These are phyloP conservation scores for Oncorhynchus kisutch DNA, from an alignment of 2,113 vertebrate species.

Conservation along the genomic window DNA sequence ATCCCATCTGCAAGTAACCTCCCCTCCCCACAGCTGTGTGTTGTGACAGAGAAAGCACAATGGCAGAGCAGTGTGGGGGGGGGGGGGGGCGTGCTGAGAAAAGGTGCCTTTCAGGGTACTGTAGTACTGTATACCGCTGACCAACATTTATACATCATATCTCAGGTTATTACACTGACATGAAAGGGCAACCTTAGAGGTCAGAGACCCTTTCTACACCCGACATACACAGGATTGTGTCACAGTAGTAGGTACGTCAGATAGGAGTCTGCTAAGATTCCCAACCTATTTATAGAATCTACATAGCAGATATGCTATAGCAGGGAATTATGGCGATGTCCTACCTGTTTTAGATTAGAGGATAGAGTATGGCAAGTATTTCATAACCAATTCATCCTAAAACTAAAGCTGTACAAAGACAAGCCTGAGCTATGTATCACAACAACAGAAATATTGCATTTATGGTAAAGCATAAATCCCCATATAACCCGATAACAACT, in stretches of 20 bases:
- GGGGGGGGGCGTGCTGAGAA: slow-evolving; percentile 31
- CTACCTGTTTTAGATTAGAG: neutral
- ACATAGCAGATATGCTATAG: neutral
- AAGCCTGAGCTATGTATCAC: too few species aligned
- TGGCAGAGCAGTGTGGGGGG: slow-evolving; percentile 26
- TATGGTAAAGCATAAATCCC: too few species aligned
- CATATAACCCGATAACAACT: neutral
- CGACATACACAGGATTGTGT: neutral
- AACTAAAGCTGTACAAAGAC: too few species aligned
- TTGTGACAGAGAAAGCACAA: slow-evolving; percentile 30
- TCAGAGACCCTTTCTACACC: neutral
- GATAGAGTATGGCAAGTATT: neutral
- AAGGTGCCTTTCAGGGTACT: slow-evolving; percentile 36
- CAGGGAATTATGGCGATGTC: too few species aligned
- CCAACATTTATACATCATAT: slow-evolving; percentile 39
- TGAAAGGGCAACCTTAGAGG: neutral
- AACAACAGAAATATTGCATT: too few species aligned
- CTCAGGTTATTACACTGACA: neutral
- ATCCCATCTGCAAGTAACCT: slow-evolving; percentile 32
- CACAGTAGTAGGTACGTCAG: too few species aligned
- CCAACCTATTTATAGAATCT: neutral
- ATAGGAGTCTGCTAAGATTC: neutral
- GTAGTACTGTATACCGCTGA: slow-evolving; percentile 31
- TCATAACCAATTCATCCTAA: neutral
- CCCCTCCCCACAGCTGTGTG: slow-evolving; percentile 5